phyloP scores from a whole-genome alignment of 2,113 vertebrate species.

The Sinosuthora webbiana region DNA sequence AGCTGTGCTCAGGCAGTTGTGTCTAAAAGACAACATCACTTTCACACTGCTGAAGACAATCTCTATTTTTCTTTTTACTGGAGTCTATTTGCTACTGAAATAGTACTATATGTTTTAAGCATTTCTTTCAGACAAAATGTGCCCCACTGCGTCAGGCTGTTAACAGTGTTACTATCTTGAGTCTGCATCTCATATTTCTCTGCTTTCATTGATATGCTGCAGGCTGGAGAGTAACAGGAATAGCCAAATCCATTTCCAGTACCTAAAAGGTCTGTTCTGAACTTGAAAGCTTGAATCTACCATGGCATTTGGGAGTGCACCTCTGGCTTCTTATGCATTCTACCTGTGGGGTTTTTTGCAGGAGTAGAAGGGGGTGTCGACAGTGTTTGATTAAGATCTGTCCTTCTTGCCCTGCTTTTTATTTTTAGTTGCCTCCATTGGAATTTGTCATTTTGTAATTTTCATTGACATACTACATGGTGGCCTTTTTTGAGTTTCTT shows the following conservation, averaged over 20 bases:
- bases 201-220: background rate
- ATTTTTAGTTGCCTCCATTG: background rate
- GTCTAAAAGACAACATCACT: background rate
- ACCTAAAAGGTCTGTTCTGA: background rate
- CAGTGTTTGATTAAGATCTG: background rate
- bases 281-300: background rate
- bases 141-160: background rate
- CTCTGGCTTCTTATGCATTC: background rate
- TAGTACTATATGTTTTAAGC: background rate
- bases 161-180: background rate
- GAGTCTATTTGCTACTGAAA: background rate
- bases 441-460: background rate
- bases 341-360: rapidly evolving
- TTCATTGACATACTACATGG: background rate
- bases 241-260: background rate
- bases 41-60: background rate
- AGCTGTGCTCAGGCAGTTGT: background rate
- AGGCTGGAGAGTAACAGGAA: background rate
- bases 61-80: background rate
- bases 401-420: background rate
- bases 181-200: background rate
- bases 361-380: rapidly evolving
- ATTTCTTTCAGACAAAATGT: background rate
- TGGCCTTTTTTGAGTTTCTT: background rate
- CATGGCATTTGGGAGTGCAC: background rate